Evolutionary conservation across 2,797 vertebrate genomes (phyloP).

Genomic region (Tenualosa ilisha): DNA sequence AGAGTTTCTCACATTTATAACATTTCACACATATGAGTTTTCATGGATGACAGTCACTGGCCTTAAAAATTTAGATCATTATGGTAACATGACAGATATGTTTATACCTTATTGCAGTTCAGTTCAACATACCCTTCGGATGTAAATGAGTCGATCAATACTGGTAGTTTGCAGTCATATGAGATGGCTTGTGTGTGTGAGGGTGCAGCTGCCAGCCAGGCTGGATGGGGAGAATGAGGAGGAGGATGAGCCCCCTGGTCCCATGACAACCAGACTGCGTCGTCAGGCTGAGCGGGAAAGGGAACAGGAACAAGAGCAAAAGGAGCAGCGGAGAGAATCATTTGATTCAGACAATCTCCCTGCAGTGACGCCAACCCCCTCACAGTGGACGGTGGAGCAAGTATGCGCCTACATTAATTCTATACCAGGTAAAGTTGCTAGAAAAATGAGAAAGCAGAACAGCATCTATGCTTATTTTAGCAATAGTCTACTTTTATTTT

Average conservation of each 20-base stretch:
- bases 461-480: too few relatives aligned
- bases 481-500: too few relatives aligned
- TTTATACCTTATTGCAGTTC: too few relatives aligned
- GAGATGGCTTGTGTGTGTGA: background rate
- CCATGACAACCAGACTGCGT: slow-evolving; percentile 88
- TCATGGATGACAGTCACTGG: too few relatives aligned
- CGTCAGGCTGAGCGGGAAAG: slow-evolving; percentile 76
- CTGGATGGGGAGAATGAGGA: slow-evolving; percentile 49
- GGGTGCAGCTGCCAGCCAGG: slow-evolving; percentile 46
- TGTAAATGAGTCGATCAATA: background rate
- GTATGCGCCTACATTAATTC: slow-evolving; percentile 88
- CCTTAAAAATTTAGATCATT: too few relatives aligned
- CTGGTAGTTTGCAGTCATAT: background rate
- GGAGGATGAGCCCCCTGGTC: slow-evolving; percentile 75
- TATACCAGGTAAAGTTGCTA: slow-evolving; percentile 78
- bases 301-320: slow-evolving; percentile 54
- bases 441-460: background rate
- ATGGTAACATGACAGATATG: too few relatives aligned
- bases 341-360: slow-evolving; percentile 68
- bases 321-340: slow-evolving; percentile 56
- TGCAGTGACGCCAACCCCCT: slow-evolving; percentile 71
- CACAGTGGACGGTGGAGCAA: slow-evolving; percentile 86
- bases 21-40: too few relatives aligned
- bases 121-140: too few relatives aligned
- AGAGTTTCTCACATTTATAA: too few relatives aligned